Conservation (phyloP, 2,113 vertebrate species). For the Aphelocoma coerulescens region DNA sequence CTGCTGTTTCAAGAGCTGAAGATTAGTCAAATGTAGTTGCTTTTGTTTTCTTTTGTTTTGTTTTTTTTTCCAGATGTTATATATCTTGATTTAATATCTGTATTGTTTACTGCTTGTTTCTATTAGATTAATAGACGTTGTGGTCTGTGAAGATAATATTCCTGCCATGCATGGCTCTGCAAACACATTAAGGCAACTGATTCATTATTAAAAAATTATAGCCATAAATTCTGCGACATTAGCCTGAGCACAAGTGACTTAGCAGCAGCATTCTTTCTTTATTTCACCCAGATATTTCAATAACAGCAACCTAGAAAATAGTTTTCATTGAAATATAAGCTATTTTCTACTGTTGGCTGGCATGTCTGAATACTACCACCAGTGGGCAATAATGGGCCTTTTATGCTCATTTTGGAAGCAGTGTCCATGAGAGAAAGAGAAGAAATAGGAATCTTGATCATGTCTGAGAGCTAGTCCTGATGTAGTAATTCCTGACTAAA, state of each 20-base stretch:
- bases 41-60: fast-evolving
- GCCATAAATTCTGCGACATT: neutral
- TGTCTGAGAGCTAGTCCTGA: neutral
- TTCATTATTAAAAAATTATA: neutral
- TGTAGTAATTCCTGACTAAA: neutral
- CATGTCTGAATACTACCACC: neutral
- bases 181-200: neutral
- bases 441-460: neutral
- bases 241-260: neutral
- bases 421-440: neutral
- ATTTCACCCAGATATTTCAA: neutral
- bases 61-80: neutral
- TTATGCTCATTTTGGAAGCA: neutral
- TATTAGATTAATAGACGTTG: neutral
- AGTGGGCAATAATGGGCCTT: slow-evolving; percentile 36
- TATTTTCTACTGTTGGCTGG: neutral
- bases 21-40: neutral
- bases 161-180: neutral
- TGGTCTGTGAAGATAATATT: neutral
- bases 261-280: neutral
- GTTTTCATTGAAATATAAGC: neutral
- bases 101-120: neutral
- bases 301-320: neutral
- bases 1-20: neutral
- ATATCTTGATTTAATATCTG: neutral